Conservation (phyloP, 1,140 invertebrate genomes). For the Pseudoatta argentina region DNA sequence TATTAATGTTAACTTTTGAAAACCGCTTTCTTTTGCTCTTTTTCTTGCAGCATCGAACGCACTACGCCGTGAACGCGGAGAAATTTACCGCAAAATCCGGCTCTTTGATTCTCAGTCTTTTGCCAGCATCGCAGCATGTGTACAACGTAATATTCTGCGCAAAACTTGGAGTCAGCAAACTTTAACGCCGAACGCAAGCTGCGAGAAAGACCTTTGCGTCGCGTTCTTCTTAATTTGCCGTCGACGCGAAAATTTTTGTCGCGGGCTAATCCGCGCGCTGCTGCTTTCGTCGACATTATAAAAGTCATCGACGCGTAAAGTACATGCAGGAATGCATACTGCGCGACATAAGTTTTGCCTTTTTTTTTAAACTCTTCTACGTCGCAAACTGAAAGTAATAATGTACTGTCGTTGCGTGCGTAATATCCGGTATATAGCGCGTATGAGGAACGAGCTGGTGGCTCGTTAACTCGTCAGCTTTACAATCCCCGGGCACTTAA, state of each 20-base stretch:
- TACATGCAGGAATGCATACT: too few relatives aligned
- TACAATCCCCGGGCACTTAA: conserved; percentile 66
- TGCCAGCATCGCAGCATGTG: background rate
- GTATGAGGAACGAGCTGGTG: conserved; percentile 45
- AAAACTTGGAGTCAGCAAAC: conserved; percentile 41
- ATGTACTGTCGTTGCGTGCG: conserved; percentile 1
- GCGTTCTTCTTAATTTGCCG: background rate
- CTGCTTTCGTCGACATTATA: background rate
- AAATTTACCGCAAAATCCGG: conserved; percentile 38
- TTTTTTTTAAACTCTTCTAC: background rate
- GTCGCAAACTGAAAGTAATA: background rate
- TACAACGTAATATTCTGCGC: conserved; percentile 29
- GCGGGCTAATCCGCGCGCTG: background rate
- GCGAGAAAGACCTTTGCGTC: background rate
- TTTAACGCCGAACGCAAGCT: background rate
- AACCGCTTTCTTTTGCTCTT: background rate
- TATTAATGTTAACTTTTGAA: conserved; percentile 37
- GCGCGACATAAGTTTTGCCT: background rate
- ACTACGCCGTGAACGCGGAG: background rate
- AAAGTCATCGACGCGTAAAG: background rate
- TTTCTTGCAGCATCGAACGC: background rate
- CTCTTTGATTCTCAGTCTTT: background rate
- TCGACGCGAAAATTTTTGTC: conserved; percentile 20
- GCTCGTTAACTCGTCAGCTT: conserved; percentile 64
- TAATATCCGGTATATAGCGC: conserved; percentile 13